phyloP scores from a whole-genome alignment of 2,797 vertebrate species.

The Hypotaenidia philippensis region DNA sequence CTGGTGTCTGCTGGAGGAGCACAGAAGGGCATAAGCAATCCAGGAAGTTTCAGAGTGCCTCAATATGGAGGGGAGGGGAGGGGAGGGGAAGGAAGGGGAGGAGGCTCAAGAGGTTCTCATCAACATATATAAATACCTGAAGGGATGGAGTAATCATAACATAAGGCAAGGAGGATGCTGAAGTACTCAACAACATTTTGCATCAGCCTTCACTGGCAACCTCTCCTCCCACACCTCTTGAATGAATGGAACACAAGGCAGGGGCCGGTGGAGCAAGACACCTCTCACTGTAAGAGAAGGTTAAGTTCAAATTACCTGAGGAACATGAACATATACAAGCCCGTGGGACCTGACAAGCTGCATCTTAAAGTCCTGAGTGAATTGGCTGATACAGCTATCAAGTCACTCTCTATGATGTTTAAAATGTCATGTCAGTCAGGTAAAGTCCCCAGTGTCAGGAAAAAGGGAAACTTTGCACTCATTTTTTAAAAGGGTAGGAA shows the following conservation, averaged over 20 bases:
- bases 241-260: not conserved
- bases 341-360: not conserved
- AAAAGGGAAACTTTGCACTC: not conserved
- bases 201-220: no score
- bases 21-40: not conserved
- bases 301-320: not conserved
- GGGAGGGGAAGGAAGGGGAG: not conserved
- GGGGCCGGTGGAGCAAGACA: not conserved
- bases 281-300: not conserved
- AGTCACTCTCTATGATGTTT: not conserved
- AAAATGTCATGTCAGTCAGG: not conserved
- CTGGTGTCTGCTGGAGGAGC: not conserved
- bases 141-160: not conserved
- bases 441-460: no score
- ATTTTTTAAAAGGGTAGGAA: not conserved
- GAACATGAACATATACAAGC: not conserved
- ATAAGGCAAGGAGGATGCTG: not conserved
- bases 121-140: not conserved
- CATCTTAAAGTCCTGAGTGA: not conserved
- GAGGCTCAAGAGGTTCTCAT: not conserved
- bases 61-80: no score
- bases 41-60: not conserved
- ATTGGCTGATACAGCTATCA: not conserved
- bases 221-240: no score
- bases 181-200: not conserved